Percentiles rank a stretch among this genome's conserved stretches.
Evolutionary conservation across 2,797 vertebrate species (phyloP).

Genomic region (Atherinosoma microstoma): DNA sequence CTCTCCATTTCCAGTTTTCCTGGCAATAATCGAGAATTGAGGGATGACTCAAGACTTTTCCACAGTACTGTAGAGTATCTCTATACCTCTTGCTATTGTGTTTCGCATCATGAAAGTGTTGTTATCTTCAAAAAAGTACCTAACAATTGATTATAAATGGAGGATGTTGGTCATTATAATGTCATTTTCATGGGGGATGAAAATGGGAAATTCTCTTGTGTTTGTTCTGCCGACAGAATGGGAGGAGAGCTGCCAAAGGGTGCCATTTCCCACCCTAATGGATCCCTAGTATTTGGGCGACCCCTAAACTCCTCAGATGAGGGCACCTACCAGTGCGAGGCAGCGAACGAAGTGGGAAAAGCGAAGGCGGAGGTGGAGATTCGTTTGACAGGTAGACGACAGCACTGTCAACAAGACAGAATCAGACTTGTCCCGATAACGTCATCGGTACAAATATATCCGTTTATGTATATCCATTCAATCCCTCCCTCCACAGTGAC

Average conservation of each 20-base stretch:
- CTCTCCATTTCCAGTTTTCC: too few species aligned
- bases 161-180: too few species aligned
- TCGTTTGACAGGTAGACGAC: constrained; percentile 75
- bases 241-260: constrained; percentile 82
- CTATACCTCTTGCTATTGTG: too few species aligned
- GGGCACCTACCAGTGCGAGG: constrained; percentile 86
- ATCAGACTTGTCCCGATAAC: background rate
- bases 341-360: constrained; percentile 82
- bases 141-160: too few species aligned
- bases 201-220: background rate
- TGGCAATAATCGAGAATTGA: too few species aligned
- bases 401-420: background rate
- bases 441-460: background rate
- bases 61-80: too few species aligned
- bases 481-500: constrained; percentile 1
- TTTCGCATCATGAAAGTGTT: too few species aligned
- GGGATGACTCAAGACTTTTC: too few species aligned
- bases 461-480: background rate
- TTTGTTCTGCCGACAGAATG: constrained; percentile 74
- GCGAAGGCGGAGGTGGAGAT: constrained; percentile 69
- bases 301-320: constrained; percentile 78
- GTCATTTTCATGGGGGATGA: too few species aligned
- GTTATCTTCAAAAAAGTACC: too few species aligned
- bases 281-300: constrained; percentile 83
- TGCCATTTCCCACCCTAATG: constrained; percentile 76